Evolutionary conservation across 2,888 invertebrate species (phyloP).

Genomic region (Tinea semifulvella): DNA sequence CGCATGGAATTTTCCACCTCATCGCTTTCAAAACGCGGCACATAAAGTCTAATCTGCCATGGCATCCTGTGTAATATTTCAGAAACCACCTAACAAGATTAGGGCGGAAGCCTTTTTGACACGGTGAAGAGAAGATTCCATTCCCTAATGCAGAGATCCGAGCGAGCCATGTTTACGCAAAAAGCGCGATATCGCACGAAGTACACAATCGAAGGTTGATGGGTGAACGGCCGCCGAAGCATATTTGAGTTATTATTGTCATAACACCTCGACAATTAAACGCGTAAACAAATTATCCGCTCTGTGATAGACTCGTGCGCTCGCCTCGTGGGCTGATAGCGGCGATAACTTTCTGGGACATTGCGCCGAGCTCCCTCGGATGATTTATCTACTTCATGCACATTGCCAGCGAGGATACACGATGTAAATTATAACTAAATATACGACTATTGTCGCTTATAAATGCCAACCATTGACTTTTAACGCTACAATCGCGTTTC

Average conservation of each 20-base stretch:
- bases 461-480: neutral
- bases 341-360: conserved; percentile 29
- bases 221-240: conserved; percentile 30
- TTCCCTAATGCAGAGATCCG: conserved; percentile 38
- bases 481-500: neutral
- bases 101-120: conserved; percentile 35
- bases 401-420: conserved; percentile 12
- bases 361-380: conserved; percentile 24
- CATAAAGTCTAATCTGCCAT: conserved; percentile 16
- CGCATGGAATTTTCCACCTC: conserved; percentile 9
- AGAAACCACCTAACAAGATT: conserved; percentile 35
- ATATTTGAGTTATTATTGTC: conserved; percentile 21
- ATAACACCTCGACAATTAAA: conserved; percentile 20
- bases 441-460: neutral
- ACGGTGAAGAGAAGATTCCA: conserved; percentile 35
- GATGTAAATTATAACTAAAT: neutral
- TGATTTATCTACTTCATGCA: conserved; percentile 30
- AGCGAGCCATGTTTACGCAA: conserved; percentile 6
- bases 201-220: conserved; percentile 25
- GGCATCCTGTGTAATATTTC: conserved; percentile 27
- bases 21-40: conserved; percentile 10
- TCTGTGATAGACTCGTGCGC: conserved; percentile 7
- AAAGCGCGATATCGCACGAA: conserved; percentile 10
- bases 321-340: conserved; percentile 7
- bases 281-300: conserved; percentile 21